Conservation (phyloP, 2,888 invertebrate species). For the Diploptera punctata region DNA sequence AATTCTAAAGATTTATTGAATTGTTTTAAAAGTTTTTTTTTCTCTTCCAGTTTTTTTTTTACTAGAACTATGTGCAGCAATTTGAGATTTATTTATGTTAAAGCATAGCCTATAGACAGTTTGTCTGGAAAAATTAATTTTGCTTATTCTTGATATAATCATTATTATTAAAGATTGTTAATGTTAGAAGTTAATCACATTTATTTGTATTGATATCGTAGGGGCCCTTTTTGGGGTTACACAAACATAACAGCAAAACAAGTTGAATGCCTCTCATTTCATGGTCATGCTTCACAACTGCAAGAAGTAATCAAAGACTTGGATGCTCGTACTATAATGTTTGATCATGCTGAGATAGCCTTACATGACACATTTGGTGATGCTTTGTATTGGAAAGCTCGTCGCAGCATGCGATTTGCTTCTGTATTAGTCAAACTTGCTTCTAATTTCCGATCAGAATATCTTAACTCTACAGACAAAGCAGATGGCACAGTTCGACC, state of each 20-base stretch:
- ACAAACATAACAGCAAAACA: slow-evolving; percentile 68
- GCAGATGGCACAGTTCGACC: slow-evolving; percentile 65
- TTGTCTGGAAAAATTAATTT: too few relatives aligned
- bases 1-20: too few relatives aligned
- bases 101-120: too few relatives aligned
- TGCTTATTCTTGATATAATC: too few relatives aligned
- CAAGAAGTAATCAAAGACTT: slow-evolving; percentile 10
- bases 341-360: slow-evolving; percentile 84
- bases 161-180: too few relatives aligned
- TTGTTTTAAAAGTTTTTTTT: too few relatives aligned
- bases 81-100: too few relatives aligned
- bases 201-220: not conserved
- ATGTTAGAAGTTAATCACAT: not conserved
- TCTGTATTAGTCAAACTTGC: slow-evolving; percentile 70
- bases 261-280: slow-evolving; percentile 80
- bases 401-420: slow-evolving; percentile 92
- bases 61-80: too few relatives aligned
- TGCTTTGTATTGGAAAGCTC: slow-evolving; percentile 80
- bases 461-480: slow-evolving; percentile 68
- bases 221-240: slow-evolving; percentile 72
- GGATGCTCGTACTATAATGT: slow-evolving; percentile 60
- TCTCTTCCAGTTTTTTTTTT: too few relatives aligned
- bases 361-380: slow-evolving; percentile 89
- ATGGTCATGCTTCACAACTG: slow-evolving; percentile 75
- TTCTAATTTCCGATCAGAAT: slow-evolving; percentile 65